A percentile compares a stretch with the other conserved stretches of the same genome.
These are phyloP conservation scores for Panonychus citri DNA, from an alignment of 1,140 invertebrate genomes.

Conservation along the genomic window DNA sequence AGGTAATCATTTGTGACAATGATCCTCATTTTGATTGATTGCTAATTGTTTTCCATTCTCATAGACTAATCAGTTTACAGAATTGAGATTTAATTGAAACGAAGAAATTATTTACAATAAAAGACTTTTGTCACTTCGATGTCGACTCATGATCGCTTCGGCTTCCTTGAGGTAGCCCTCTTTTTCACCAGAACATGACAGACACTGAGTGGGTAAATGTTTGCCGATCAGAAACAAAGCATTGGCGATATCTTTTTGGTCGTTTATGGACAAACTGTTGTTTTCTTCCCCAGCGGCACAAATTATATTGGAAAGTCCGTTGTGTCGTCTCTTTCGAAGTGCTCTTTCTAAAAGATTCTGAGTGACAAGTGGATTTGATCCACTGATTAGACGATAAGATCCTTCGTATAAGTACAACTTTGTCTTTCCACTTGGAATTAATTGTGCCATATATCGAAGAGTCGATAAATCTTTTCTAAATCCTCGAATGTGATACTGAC, in stretches of 20 bases:
- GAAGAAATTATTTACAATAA: too few species aligned
- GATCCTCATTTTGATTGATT: too few species aligned
- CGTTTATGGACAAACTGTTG: slow-evolving; percentile 1
- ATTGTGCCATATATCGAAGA: slow-evolving; percentile 6
- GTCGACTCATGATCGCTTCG: neutral
- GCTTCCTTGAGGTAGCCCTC: slow-evolving; percentile 6
- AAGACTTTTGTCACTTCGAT: neutral
- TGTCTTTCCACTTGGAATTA: slow-evolving; percentile 4
- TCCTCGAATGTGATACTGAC: neutral
- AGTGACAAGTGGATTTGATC: slow-evolving; percentile 71
- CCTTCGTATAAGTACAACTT: slow-evolving; percentile 50
- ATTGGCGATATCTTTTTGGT: slow-evolving; percentile 5
- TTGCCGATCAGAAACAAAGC: neutral
- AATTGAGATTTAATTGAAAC: too few species aligned
- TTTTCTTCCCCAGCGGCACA: slow-evolving; percentile 33
- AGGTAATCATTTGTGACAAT: too few species aligned
- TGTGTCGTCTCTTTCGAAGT: slow-evolving; percentile 43
- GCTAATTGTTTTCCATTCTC: too few species aligned
- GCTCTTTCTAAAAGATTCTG: slow-evolving; percentile 69
- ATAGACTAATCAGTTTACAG: too few species aligned
- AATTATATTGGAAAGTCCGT: slow-evolving; percentile 36
- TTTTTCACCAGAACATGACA: slow-evolving; percentile 7
- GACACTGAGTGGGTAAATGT: slow-evolving; percentile 8
- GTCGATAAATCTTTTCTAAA: slow-evolving; percentile 9
- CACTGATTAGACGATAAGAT: slow-evolving; percentile 69